A percentile compares a stretch with the other conserved stretches of the same genome.
These are phyloP conservation scores for Formica exsecta DNA, from an alignment of 1,140 invertebrate species.

Conservation along the genomic window DNA sequence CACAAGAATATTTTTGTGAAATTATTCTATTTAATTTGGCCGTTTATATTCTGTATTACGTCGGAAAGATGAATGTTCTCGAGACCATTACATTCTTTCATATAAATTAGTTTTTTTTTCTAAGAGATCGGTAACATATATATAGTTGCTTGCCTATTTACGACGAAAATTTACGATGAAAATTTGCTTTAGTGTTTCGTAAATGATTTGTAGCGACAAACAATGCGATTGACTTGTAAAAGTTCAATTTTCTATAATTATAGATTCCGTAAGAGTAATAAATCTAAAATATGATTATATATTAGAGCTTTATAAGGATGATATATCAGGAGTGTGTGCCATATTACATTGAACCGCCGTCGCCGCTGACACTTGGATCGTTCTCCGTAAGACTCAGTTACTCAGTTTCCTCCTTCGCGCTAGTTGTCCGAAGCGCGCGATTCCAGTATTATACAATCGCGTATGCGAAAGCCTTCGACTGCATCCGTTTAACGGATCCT, in stretches of 20 bases:
- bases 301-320: constrained; percentile 55
- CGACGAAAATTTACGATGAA: constrained; percentile 11
- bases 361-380: constrained; percentile 26
- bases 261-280: constrained; percentile 67
- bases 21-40: background rate
- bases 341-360: constrained; percentile 56
- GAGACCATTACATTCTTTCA: background rate
- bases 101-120: constrained; percentile 30
- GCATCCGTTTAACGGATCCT: constrained; percentile 28
- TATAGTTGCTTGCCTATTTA: constrained; percentile 59
- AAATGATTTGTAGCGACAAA: constrained; percentile 54
- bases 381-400: constrained; percentile 9
- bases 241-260: constrained; percentile 70
- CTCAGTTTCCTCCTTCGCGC: constrained; percentile 34
- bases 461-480: constrained; percentile 46
- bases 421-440: constrained; percentile 12
- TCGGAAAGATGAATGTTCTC: constrained; percentile 6
- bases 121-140: constrained; percentile 16
- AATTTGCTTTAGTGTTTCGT: constrained; percentile 41
- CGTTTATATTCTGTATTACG: background rate
- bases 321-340: constrained; percentile 36
- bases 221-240: constrained; percentile 59
- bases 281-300: constrained; percentile 59
- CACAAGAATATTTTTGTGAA: background rate
- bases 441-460: constrained; percentile 33